Percentiles rank a stretch among this genome's conserved stretches.
phyloP scores from a whole-genome alignment of 2,888 invertebrate species.

The Acronicta leporina region DNA sequence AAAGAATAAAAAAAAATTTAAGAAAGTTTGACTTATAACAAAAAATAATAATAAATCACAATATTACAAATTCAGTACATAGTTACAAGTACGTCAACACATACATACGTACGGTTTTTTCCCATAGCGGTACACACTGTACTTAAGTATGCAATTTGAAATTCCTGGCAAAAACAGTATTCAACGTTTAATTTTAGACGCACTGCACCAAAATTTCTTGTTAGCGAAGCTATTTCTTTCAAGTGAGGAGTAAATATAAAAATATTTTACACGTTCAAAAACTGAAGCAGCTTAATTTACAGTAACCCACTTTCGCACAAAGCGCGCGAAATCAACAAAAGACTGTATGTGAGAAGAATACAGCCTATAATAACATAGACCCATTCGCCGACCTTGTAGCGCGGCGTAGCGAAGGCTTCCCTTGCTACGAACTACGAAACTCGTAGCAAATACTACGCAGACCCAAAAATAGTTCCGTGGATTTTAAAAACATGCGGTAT shows the following conservation, averaged over 20 bases:
- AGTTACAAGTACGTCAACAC: too few relatives aligned
- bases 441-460: constrained; percentile 62
- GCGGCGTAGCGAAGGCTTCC: constrained; percentile 47
- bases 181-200: neutral
- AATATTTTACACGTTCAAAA: constrained; percentile 53
- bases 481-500: too few relatives aligned
- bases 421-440: constrained; percentile 58
- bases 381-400: constrained; percentile 70
- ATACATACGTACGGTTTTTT: too few relatives aligned
- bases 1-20: too few relatives aligned
- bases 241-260: constrained; percentile 42
- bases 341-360: constrained; percentile 72
- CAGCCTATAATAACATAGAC: constrained; percentile 67
- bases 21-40: too few relatives aligned
- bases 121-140: too few relatives aligned
- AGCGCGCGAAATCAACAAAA: constrained; percentile 74
- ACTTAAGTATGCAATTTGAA: too few relatives aligned
- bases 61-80: too few relatives aligned
- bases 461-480: constrained; percentile 12
- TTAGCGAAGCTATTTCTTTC: constrained; percentile 1
- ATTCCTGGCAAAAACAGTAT: too few relatives aligned
- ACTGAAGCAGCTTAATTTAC: constrained; percentile 66
- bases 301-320: constrained; percentile 78
- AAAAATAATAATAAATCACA: too few relatives aligned
- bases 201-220: constrained; percentile 4